phyloP scores from a whole-genome alignment of 2,888 invertebrate genomes.

The Ptycholaimellus sp. region DNA sequence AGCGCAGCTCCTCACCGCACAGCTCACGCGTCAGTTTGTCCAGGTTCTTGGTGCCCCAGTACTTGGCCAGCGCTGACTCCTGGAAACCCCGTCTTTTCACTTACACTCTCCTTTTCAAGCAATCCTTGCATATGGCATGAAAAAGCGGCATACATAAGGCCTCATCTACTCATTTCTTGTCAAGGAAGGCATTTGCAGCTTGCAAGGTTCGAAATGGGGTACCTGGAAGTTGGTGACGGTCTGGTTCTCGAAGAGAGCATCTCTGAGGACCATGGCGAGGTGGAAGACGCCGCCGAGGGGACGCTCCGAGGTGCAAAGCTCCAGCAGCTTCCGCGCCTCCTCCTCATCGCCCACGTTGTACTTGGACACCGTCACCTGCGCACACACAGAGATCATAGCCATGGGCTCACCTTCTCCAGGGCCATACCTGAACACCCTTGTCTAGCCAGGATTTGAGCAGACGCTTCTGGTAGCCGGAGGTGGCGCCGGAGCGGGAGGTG shows the following conservation, averaged over 20 bases:
- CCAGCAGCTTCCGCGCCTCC: conserved; percentile 2
- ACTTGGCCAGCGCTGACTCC: conserved; percentile 47
- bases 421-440: background rate
- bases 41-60: conserved; percentile 48
- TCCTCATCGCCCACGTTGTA: conserved; percentile 1
- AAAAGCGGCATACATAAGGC: no score
- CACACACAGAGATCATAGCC: no score
- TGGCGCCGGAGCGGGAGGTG: background rate
- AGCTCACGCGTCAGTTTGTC: conserved; percentile 49
- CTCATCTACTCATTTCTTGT: no score
- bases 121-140: no score
- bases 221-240: conserved; percentile 28
- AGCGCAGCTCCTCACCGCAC: conserved; percentile 48
- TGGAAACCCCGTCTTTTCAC: no score
- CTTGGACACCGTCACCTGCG: conserved; percentile 2
- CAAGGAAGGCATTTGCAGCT: no score
- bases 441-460: background rate
- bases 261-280: conserved; percentile 48
- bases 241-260: conserved; percentile 27
- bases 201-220: no score
- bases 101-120: no score
- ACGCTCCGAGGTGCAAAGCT: conserved; percentile 18
- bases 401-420: no score
- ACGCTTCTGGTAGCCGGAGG: background rate
- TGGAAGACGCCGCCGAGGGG: conserved; percentile 55